These are phyloP conservation scores for Drosophila sucinea DNA, from an alignment of 1,140 invertebrate genomes.

Conservation along the genomic window DNA sequence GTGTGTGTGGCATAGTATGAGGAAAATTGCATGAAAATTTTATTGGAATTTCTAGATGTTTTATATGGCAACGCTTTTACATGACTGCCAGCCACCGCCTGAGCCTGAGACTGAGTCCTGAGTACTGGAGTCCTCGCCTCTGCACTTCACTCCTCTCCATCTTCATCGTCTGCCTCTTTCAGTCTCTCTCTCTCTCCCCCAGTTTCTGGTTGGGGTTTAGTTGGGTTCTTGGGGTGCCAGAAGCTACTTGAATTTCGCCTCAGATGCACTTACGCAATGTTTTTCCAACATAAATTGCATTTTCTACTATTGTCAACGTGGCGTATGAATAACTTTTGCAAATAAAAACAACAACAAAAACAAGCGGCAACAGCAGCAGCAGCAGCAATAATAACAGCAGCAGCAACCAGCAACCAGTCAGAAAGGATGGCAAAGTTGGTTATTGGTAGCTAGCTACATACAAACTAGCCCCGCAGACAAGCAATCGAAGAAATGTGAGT, in stretches of 20 bases:
- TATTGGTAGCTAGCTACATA: constrained; percentile 35
- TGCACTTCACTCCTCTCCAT: too few species aligned
- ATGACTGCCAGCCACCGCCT: constrained; percentile 57
- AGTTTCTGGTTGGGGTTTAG: constrained; percentile 18
- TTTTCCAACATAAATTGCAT: constrained; percentile 71
- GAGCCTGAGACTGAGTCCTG: constrained; percentile 34
- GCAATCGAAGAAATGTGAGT: constrained; percentile 52
- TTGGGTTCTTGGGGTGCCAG: constrained; percentile 21
- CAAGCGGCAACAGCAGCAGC: background rate
- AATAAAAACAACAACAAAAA: constrained; percentile 44
- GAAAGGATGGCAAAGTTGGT: constrained; percentile 36
- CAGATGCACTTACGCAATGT: constrained; percentile 69
- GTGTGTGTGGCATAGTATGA: constrained; percentile 25
- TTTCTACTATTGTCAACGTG: constrained; percentile 69
- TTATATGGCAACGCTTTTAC: constrained; percentile 64
- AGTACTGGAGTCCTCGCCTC: constrained; percentile 3
- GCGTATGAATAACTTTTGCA: constrained; percentile 69
- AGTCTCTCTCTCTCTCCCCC: constrained; percentile 6
- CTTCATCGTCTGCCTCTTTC: background rate
- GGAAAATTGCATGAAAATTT: constrained; percentile 67
- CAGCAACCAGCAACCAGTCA: constrained; percentile 25
- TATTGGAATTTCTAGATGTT: constrained; percentile 68
- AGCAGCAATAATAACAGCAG: constrained; percentile 1
- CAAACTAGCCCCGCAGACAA: constrained; percentile 43
- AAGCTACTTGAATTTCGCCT: constrained; percentile 62